A percentile compares a stretch with the other conserved stretches of the same genome.
These are phyloP conservation scores for Eledone cirrhosa DNA, from an alignment of 2,888 invertebrate species.

Conservation along the genomic window DNA sequence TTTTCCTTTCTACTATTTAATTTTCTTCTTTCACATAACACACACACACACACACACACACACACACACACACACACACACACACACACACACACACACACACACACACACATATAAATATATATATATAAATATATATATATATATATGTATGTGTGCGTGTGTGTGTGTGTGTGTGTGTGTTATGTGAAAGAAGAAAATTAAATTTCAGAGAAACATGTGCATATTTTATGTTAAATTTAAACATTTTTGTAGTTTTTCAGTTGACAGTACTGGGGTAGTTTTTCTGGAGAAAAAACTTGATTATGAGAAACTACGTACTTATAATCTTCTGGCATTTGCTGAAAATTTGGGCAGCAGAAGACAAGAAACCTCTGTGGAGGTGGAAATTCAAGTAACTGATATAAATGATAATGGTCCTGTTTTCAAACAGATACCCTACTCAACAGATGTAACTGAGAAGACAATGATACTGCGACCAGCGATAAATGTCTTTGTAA, in stretches of 20 bases:
- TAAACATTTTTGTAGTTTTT: neutral
- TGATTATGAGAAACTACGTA: constrained; percentile 69
- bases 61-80: no score
- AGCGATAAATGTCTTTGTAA: constrained; percentile 34
- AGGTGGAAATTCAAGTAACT: constrained; percentile 37
- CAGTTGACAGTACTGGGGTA: constrained; percentile 71
- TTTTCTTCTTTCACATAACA: no score
- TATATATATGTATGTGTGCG: no score
- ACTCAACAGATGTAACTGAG: constrained; percentile 39
- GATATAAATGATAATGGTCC: constrained; percentile 45
- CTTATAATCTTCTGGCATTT: constrained; percentile 32
- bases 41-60: no score
- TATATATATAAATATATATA: no score
- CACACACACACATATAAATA: no score
- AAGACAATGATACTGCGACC: constrained; percentile 31
- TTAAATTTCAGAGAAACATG: no score
- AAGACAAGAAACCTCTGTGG: constrained; percentile 28
- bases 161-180: no score
- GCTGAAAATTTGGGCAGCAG: constrained; percentile 35
- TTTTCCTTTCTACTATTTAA: no score
- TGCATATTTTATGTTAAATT: no score
- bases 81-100: no score
- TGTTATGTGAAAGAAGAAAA: no score
- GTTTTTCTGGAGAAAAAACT: constrained; percentile 83
- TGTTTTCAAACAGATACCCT: constrained; percentile 35